Conservation (phyloP, 2,797 vertebrate genomes). For the Threskiornis aethiopicus region DNA sequence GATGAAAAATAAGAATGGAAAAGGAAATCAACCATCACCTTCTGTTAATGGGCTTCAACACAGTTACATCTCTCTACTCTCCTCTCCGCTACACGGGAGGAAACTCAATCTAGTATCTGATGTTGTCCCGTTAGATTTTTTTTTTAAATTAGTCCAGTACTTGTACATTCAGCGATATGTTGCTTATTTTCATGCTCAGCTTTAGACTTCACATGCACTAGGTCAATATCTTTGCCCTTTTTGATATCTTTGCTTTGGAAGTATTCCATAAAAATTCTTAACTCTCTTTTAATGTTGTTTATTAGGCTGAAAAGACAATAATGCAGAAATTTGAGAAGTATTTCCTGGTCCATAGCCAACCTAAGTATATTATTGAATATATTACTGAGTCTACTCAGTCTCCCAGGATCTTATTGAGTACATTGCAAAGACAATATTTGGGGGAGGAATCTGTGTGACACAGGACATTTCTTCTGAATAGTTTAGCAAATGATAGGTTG, state of each 20-base stretch:
- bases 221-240: background rate
- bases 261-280: background rate
- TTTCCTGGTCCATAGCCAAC: background rate
- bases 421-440: background rate
- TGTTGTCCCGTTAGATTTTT: background rate
- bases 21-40: background rate
- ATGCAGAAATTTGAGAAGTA: background rate
- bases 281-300: background rate
- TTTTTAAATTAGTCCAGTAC: background rate
- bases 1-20: background rate
- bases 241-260: background rate
- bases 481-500: background rate
- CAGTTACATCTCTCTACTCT: background rate
- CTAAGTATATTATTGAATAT: background rate
- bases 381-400: background rate
- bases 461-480: background rate
- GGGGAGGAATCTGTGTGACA: background rate
- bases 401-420: background rate
- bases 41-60: background rate
- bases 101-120: background rate
- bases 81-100: background rate
- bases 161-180: background rate
- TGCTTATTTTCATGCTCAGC: background rate
- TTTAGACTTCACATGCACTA: background rate
- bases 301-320: background rate